Percentiles rank a stretch among this genome's conserved stretches.
These are phyloP conservation scores for Epizoanthus fatuus DNA, from an alignment of 92 coral and sea anemone species.

Conservation along the genomic window DNA sequence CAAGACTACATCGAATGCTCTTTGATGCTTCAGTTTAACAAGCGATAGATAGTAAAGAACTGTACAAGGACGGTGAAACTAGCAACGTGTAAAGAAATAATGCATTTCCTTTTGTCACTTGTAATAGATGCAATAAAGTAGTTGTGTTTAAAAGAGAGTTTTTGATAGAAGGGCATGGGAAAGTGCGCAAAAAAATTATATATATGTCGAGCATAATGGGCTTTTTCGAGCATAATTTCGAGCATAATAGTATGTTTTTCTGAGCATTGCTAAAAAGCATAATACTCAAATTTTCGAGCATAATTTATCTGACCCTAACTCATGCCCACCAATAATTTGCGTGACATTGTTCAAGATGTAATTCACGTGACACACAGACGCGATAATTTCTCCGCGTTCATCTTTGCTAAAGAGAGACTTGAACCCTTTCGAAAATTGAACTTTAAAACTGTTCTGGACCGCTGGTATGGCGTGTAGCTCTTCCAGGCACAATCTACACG, in stretches of 20 bases:
- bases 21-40: conserved; percentile 56
- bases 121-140: background rate
- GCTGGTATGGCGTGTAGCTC: conserved; percentile 45
- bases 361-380: conserved; percentile 27
- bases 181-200: too few species aligned
- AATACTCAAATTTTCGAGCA: too few species aligned
- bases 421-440: conserved; percentile 31
- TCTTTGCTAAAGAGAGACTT: conserved; percentile 11
- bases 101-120: conserved; percentile 1
- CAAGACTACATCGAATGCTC: conserved; percentile 55
- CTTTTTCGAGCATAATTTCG: conserved; percentile 20
- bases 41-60: conserved; percentile 28
- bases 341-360: conserved; percentile 7
- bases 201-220: background rate
- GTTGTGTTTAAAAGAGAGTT: background rate
- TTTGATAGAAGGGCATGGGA: too few species aligned
- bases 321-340: too few species aligned
- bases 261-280: too few species aligned
- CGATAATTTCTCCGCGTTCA: conserved; percentile 24
- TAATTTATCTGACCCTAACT: too few species aligned
- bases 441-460: conserved; percentile 19
- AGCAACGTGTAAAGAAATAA: conserved; percentile 1
- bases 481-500: conserved; percentile 40
- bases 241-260: too few species aligned
- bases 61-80: background rate